Evolutionary conservation across 92 coral and sea anemone genomes (phyloP).

Genomic region (Bergia puertoricense): DNA sequence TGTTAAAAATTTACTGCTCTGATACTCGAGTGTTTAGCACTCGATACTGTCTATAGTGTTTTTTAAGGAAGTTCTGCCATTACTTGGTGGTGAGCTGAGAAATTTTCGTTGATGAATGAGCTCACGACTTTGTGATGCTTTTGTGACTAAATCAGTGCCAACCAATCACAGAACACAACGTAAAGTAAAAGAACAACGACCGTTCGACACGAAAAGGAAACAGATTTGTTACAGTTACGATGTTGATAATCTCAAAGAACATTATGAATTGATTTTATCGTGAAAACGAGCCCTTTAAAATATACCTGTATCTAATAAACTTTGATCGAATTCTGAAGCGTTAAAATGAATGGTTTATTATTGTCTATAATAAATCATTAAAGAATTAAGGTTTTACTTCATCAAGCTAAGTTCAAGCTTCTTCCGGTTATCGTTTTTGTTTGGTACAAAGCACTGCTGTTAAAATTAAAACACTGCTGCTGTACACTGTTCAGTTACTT

Average conservation of each 20-base stretch:
- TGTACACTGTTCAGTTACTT: no score
- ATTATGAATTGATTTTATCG: background rate
- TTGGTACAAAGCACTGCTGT: background rate
- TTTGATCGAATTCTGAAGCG: background rate
- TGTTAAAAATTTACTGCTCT: background rate
- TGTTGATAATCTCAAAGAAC: background rate
- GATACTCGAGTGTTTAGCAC: background rate
- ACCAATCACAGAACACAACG: constrained; percentile 67
- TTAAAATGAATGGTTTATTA: background rate
- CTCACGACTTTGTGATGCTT: constrained; percentile 9
- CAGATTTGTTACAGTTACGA: background rate
- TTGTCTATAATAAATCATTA: background rate
- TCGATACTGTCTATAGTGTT: background rate
- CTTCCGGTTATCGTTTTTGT: no score
- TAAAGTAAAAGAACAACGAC: constrained; percentile 37
- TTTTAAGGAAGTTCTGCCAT: background rate
- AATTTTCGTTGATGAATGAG: constrained; percentile 2
- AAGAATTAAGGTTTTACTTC: background rate
- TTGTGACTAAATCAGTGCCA: constrained; percentile 17
- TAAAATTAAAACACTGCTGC: background rate
- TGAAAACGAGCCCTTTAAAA: background rate
- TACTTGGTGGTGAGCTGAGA: background rate
- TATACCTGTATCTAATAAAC: background rate
- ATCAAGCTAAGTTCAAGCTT: background rate
- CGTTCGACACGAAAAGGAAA: background rate